phyloP scores from a whole-genome alignment of 30 jellyfish, hydroid and myxozoan genomes.

The Calvadosia cruxmelitensis region DNA sequence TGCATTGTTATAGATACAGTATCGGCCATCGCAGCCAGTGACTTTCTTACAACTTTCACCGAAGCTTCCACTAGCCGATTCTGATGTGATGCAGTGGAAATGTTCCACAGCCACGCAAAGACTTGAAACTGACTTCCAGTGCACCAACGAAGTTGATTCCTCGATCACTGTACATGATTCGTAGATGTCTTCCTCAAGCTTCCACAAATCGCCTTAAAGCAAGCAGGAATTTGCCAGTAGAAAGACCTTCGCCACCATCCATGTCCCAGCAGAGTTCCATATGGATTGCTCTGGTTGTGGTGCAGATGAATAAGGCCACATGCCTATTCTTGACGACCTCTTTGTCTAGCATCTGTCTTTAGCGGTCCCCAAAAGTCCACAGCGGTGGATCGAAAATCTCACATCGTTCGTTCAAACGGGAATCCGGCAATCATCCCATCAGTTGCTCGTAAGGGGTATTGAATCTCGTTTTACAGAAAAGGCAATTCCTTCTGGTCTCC shows the following conservation, averaged over 20 bases:
- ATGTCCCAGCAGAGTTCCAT: background rate
- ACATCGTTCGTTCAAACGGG: background rate
- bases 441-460: background rate
- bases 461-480: background rate
- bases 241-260: background rate
- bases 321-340: background rate
- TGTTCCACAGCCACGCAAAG: background rate
- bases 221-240: background rate
- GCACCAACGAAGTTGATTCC: background rate
- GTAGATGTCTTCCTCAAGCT: background rate
- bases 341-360: background rate
- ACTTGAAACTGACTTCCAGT: background rate
- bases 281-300: background rate
- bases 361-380: slow-evolving; percentile 1
- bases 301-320: background rate
- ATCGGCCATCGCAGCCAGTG: background rate
- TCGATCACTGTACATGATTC: background rate
- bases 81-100: background rate
- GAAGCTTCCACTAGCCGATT: background rate
- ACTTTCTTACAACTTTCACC: background rate
- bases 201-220: background rate
- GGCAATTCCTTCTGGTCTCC: background rate
- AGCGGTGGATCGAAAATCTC: background rate
- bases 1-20: background rate
- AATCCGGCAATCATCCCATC: background rate